Evolutionary conservation across 2,797 vertebrate genomes (phyloP).

Genomic region (Pipistrellus kuhlii): DNA sequence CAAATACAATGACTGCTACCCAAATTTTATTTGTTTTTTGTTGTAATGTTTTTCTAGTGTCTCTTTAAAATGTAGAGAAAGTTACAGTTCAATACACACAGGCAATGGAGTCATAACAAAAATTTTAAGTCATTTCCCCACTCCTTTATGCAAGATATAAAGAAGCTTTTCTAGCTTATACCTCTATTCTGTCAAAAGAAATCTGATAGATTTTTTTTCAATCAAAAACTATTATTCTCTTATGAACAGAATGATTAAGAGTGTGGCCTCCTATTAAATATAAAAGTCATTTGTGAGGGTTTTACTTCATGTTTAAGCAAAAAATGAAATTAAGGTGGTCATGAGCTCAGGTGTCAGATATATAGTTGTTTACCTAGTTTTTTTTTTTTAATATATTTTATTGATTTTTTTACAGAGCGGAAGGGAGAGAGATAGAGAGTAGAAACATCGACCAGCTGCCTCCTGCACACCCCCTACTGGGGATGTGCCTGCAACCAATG

Average conservation of each 20-base stretch:
- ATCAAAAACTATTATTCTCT: slow-evolving; percentile 39
- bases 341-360: not conserved
- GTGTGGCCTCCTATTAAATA: not conserved
- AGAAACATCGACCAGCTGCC: no score
- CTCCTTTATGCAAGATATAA: slow-evolving; percentile 44
- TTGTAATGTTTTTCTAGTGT: slow-evolving; percentile 54
- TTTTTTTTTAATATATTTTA: not conserved
- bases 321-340: slow-evolving; percentile 26
- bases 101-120: slow-evolving; percentile 22
- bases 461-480: no score
- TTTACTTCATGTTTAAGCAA: slow-evolving; percentile 24
- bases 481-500: no score
- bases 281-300: slow-evolving; percentile 14
- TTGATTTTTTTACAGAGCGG: no score
- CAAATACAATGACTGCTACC: not conserved
- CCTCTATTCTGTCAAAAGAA: not conserved
- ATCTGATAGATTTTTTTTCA: not conserved
- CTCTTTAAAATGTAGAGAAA: slow-evolving; percentile 48
- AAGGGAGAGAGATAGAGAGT: no score
- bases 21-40: slow-evolving; percentile 39
- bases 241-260: not conserved
- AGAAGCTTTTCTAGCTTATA: not conserved
- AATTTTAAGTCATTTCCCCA: not conserved
- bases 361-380: not conserved
- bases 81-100: not conserved